Evolutionary conservation across 2,797 vertebrate species (phyloP), one percentile per base, ranked within the genome.

Genomic region (Podargus strigoides): DNA sequence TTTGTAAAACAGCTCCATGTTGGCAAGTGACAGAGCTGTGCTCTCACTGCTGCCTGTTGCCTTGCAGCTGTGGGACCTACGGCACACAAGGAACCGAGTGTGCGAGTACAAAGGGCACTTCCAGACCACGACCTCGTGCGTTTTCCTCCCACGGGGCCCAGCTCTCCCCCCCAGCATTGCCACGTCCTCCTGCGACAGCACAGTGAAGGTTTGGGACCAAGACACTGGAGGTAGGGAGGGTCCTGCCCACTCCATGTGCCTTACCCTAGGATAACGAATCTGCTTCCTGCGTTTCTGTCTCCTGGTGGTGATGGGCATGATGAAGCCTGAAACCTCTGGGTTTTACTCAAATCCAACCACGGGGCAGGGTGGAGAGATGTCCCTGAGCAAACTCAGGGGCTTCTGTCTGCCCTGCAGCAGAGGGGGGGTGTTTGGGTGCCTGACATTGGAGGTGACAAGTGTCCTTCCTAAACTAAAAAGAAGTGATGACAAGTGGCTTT

Each of bases 61-160:
- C 94, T 83, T 88, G 90, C 93, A 99, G 99, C 97, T 99, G 59
- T 99, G 99, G 99, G 99, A 99, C 97, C 98, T 99, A 39, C 97
- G 99, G 80, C 99, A 99, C 98, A 98, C 98, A 0, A 98, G 98
- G 87, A 97, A 94, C 97, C 98, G 94, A 73, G 97, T 99, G 34
- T 96, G 98, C 41, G 99, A 99, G 82, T 99, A 99, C 96, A 97
- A 96, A 80, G 99, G 99, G 16, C 99, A 99, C 52, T 95, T 98
- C 66, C 98, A 99, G 96, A 99, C 98, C 69, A 98, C 98, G 0
- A 98, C 98, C 20, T 98, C 98, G 5, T 99, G 99, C 28, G 94
- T 99, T 70, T 99, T 99, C 94, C 98, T 99, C 47, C 99, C 99
- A 1, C 52, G 78, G 32, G 47, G 89, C 60, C 80, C 96, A 9